phyloP scores from a whole-genome alignment of 2,888 invertebrate genomes.

The Mimas tiliae region DNA sequence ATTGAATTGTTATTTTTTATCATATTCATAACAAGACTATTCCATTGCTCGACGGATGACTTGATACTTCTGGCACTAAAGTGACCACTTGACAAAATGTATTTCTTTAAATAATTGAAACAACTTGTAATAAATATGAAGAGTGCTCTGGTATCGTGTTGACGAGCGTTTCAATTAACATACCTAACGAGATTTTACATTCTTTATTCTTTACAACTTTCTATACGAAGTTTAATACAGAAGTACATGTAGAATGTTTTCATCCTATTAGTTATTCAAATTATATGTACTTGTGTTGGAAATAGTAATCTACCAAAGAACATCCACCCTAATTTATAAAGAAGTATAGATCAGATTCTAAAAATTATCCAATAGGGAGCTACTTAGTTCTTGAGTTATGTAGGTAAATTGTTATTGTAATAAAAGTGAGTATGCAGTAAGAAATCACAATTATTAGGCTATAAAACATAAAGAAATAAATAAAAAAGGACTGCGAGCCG shows the following conservation, averaged over 20 bases:
- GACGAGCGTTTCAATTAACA: conserved; percentile 12
- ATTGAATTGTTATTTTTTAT: too few species aligned
- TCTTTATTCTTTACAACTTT: conserved; percentile 16
- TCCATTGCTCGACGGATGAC: neutral
- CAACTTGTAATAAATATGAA: conserved; percentile 1
- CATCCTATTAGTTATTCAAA: neutral
- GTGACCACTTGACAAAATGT: conserved; percentile 49
- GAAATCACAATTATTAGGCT: too few species aligned
- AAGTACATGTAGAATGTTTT: neutral
- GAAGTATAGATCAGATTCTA: too few species aligned
- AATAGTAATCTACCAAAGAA: too few species aligned
- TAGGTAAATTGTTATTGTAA: too few species aligned
- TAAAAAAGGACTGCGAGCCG: too few species aligned
- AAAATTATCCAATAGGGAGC: too few species aligned
- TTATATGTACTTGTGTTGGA: too few species aligned
- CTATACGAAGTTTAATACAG: conserved; percentile 1
- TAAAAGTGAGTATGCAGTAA: too few species aligned
- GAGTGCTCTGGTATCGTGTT: conserved; percentile 16
- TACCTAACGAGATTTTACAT: conserved; percentile 10
- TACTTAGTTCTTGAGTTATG: too few species aligned
- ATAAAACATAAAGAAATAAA: too few species aligned
- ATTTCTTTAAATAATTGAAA: conserved; percentile 40
- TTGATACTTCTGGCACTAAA: neutral
- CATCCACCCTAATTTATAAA: too few species aligned
- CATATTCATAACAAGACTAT: neutral